Evolutionary conservation across 53 echinoderm and acorn worm species (phyloP), one percentile per base, ranked within the genome.

Genomic region (Pentamera pediparva): DNA sequence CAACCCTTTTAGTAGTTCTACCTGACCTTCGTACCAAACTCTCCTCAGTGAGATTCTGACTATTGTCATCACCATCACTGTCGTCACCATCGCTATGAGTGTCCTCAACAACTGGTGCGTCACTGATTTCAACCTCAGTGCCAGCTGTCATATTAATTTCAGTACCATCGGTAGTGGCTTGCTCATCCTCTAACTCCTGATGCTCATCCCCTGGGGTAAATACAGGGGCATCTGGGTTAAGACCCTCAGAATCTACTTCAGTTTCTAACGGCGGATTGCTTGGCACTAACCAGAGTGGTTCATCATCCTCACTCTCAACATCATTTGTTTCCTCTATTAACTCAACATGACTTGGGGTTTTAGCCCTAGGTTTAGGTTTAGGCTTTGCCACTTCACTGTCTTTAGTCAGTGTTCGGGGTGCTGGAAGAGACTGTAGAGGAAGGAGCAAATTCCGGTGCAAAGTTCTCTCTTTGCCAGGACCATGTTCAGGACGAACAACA

Each of bases 391-490:
- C 37, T 9, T 32, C 34, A 4, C 17, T 6, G 17, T 17, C 11
- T 34, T 17, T 33, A 18, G 12, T 53, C 7, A 2, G 7, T 7
- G n/a, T 6, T 13, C 35, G 33, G 11, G 65, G 65, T 21, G 8
- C 13, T 22, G 65, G 65, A 19, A 65, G 27, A 20, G 39, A 37
- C 24, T 65, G 65, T 5, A 65, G 22, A 37, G 76, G 76, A 12
- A 83, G 60, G 0, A 83, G 37, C 6, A 83, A 20, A 41, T 83
- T 75, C 26, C 69, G 63, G 48, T 83, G 83, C 9, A 83, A 29
- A 0, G 37, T 32, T 21, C 75, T 62, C 12, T 26, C 43, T 24
- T 54, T 37, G 7, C 45, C 28, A 26, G 65, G 25, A 36, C 48
- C 48, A 15, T n/a, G 21, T 32, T 81, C 82, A 3, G 74, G 54